Conservation (phyloP, 2,113 vertebrate genomes). For the Todiramphus saurophagus region DNA sequence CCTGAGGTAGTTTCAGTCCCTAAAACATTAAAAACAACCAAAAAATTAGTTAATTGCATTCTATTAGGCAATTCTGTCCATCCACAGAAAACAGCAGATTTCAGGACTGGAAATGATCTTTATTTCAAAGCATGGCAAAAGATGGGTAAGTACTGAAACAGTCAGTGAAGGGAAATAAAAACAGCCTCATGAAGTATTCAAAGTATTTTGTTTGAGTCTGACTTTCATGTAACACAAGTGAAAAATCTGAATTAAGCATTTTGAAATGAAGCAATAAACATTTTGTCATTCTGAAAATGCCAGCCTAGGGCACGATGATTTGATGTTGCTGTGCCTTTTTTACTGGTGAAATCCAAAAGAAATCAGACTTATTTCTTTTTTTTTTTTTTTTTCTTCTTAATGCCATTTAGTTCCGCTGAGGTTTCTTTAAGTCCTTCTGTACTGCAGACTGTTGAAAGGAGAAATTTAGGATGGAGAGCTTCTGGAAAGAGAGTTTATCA, state of each 20-base stretch:
- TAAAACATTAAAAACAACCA: not conserved
- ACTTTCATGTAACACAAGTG: not conserved
- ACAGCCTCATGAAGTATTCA: not conserved
- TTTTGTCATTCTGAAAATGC: not conserved
- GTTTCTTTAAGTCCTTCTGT: not conserved
- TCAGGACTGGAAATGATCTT: not conserved
- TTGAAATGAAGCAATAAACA: not conserved
- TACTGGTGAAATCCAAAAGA: not conserved
- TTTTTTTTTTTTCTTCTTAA: constrained; percentile 1
- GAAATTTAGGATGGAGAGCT: not conserved
- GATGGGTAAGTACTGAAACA: not conserved
- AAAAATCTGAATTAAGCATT: not conserved
- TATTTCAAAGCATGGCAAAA: not conserved
- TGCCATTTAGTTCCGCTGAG: not conserved
- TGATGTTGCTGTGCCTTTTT: not conserved
- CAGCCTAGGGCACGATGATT: not conserved
- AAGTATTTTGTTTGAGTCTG: not conserved
- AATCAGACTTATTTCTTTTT: not conserved
- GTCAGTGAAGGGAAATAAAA: not conserved
- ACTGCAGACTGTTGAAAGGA: not conserved
- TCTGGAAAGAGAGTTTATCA: not conserved
- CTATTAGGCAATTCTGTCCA: not conserved
- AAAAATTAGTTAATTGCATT: not conserved
- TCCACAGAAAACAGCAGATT: not conserved
- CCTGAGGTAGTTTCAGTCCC: not conserved